Evolutionary conservation across 2,113 vertebrate species (phyloP).

Genomic region (Holacanthus passer): DNA sequence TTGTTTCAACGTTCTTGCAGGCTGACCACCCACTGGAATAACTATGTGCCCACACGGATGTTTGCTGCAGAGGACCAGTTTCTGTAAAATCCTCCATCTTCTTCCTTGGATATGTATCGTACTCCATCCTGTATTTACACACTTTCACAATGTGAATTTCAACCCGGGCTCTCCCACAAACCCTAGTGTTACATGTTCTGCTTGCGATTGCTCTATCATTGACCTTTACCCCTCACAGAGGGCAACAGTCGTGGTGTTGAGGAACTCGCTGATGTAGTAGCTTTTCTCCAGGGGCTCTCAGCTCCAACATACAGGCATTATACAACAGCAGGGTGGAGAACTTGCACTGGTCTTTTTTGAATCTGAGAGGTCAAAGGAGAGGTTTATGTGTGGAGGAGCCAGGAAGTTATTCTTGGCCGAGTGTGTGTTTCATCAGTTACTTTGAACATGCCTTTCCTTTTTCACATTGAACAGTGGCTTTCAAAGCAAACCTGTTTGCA

Average conservation of each 20-base stretch:
- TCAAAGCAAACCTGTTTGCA: not conserved
- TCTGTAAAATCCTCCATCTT: conserved; percentile 1
- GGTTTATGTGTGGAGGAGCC: not conserved
- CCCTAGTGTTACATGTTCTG: conserved; percentile 22
- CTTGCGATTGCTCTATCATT: conserved; percentile 40
- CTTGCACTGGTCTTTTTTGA: conserved; percentile 10
- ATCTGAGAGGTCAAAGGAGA: conserved; percentile 32
- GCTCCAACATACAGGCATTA: conserved; percentile 36
- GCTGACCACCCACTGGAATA: conserved; percentile 54
- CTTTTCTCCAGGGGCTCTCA: conserved; percentile 46
- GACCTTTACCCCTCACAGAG: conserved; percentile 44
- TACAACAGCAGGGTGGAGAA: conserved; percentile 45
- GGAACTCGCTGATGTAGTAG: conserved; percentile 57
- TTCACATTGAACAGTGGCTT: not conserved
- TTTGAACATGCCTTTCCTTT: conserved; percentile 4
- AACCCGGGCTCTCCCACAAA: not conserved
- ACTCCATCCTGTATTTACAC: conserved; percentile 36
- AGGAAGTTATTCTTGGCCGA: conserved; percentile 16
- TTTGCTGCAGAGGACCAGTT: not conserved
- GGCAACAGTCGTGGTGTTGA: conserved; percentile 22
- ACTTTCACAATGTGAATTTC: conserved; percentile 6
- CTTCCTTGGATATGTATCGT: not conserved
- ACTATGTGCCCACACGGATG: conserved; percentile 1
- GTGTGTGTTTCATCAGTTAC: not conserved
- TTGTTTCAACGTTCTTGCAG: conserved; percentile 22